These are phyloP conservation scores for Nomada flava DNA, from an alignment of 2,888 invertebrate species.

Conservation along the genomic window DNA sequence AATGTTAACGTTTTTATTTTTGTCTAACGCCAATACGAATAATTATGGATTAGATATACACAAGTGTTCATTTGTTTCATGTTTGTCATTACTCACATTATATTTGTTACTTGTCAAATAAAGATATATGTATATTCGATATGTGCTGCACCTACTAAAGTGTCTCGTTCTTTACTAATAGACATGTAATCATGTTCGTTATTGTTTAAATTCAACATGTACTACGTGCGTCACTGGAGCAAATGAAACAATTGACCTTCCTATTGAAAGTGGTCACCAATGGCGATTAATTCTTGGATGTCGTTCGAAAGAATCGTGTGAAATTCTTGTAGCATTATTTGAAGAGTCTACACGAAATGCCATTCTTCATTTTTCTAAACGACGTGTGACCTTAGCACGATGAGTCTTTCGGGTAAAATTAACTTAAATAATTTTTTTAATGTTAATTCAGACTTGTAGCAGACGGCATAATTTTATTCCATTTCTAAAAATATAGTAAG, in stretches of 20 bases:
- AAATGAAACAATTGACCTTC: slow-evolving; percentile 62
- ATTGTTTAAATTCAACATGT: slow-evolving; percentile 44
- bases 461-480: too few relatives aligned
- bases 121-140: not conserved
- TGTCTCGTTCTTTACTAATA: slow-evolving; percentile 11
- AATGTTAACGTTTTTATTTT: too few relatives aligned
- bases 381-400: too few relatives aligned
- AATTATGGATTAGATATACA: too few relatives aligned
- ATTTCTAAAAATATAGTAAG: too few relatives aligned
- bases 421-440: too few relatives aligned
- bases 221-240: slow-evolving; percentile 49
- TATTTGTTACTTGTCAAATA: not conserved
- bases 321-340: slow-evolving; percentile 33
- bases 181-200: slow-evolving; percentile 22
- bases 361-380: too few relatives aligned
- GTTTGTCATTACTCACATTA: too few relatives aligned
- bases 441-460: too few relatives aligned
- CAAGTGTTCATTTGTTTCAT: too few relatives aligned
- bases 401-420: too few relatives aligned
- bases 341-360: not conserved
- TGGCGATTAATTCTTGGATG: slow-evolving; percentile 45
- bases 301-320: slow-evolving; percentile 47
- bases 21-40: too few relatives aligned
- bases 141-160: not conserved
- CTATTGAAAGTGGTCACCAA: slow-evolving; percentile 46